Base-by-base conservation (phyloP, 2,888 invertebrate species). In the Resseliella maxima region DNA sequence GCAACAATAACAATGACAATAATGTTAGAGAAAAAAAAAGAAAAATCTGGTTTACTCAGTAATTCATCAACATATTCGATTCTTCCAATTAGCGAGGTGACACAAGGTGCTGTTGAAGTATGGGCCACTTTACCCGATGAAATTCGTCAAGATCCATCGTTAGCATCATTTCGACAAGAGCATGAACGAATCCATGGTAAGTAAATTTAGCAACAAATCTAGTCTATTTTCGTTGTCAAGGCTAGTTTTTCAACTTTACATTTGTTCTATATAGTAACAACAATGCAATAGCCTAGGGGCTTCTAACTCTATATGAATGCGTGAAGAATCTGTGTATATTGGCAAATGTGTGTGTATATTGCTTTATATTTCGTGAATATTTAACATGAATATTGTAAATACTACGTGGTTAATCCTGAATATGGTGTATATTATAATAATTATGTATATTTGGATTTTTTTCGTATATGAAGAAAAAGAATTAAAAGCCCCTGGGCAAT, bases 81-180 rank as follows among this genome's bases (percentile, higher is more conserved):
- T 86, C 86, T 86, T 87, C 91, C 92, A 87, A 90, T 90, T 90
- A 92, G 92, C 90, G 94, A 94, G 89, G 92, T 94, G 88, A 94
- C 94, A 27, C 93, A 93, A 86, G 94, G 93, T 87, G 93, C 93
- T 87, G 89, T 94, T 88, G 93, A 93, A 88, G 92, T 94, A 86
- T 95, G 95, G 95, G 90, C 93, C 88, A 93, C 93, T 86, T 90
- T 95, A 38, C 95, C 95, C 0, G 94, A 94, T 88, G 92, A 93
- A 87, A 94, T 95, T 89, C 94, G 94, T 88, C 92, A 92, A 88
- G 94, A 95, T 89, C 94, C 95, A 0, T 92, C 93, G 45, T 90
- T 95, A 88, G 94, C 94, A 85, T 92, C 93, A 8, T 94, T 94
- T 89, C 91, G 90, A 24, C 90, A 91, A 88, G 91, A 91, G 88